A percentile compares a stretch with the other conserved stretches of the same genome.
Evolutionary conservation across 2,888 invertebrate species (phyloP).

Genomic region (Lacanobia wlatinum): DNA sequence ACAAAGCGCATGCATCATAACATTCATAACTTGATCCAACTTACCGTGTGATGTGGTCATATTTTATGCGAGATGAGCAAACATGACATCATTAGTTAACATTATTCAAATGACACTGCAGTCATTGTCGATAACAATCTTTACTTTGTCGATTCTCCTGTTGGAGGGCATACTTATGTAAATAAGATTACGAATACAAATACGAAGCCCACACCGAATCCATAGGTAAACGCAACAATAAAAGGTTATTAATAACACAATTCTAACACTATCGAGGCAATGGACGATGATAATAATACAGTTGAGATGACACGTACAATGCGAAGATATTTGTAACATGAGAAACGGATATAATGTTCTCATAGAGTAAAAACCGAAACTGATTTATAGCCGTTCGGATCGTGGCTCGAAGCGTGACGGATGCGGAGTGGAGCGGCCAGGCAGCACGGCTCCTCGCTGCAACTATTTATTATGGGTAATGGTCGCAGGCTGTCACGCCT

Average conservation of each 20-base stretch:
- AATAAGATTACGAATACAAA: conserved; percentile 1
- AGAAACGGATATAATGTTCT: conserved; percentile 63
- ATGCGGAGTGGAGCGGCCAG: conserved; percentile 68
- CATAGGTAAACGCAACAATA: conserved; percentile 5
- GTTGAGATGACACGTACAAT: conserved; percentile 56
- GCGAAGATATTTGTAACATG: conserved; percentile 59
- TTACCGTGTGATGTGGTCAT: conserved; percentile 24
- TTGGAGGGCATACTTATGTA: neutral
- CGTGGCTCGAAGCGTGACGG: conserved; percentile 77
- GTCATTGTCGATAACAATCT: conserved; percentile 10
- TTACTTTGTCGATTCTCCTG: neutral
- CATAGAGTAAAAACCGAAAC: conserved; percentile 69
- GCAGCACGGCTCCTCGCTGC: conserved; percentile 68
- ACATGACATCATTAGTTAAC: conserved; percentile 8
- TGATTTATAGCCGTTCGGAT: conserved; percentile 72
- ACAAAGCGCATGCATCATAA: conserved; percentile 66
- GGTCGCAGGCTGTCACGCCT: conserved; percentile 75
- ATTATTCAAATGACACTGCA: conserved; percentile 22
- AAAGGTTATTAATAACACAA: conserved; percentile 27
- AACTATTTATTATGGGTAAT: conserved; percentile 82
- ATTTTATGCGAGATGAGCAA: conserved; percentile 36
- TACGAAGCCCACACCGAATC: conserved; percentile 3
- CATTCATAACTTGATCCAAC: conserved; percentile 45
- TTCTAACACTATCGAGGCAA: conserved; percentile 22
- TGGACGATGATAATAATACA: conserved; percentile 46